phyloP scores from a whole-genome alignment of 2,888 invertebrate genomes.

The Eugnorisma glareosa region DNA sequence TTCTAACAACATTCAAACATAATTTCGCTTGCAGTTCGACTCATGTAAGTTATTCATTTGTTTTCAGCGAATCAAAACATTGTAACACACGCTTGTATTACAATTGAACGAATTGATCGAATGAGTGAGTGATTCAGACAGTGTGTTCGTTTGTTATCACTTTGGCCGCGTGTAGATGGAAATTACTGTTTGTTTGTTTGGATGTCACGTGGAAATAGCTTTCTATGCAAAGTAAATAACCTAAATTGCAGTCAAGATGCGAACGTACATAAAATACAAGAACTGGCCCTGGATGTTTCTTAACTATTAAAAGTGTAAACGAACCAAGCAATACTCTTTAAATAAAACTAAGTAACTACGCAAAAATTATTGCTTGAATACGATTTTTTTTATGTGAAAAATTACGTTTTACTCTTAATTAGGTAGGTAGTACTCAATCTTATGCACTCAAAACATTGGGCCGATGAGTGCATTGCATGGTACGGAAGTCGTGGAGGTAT shows the following conservation, averaged over 20 bases:
- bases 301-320: too few relatives aligned
- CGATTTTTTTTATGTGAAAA: too few relatives aligned
- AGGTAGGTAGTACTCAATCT: too few relatives aligned
- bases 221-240: not conserved
- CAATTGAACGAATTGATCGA: constrained; percentile 27
- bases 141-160: constrained; percentile 33
- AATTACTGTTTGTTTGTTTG: constrained; percentile 1
- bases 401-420: too few relatives aligned
- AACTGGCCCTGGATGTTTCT: too few relatives aligned
- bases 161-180: constrained; percentile 3
- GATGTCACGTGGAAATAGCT: constrained; percentile 1
- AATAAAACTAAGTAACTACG: too few relatives aligned
- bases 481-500: too few relatives aligned
- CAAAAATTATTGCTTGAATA: too few relatives aligned
- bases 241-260: not conserved
- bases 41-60: constrained; percentile 9
- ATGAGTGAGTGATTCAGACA: constrained; percentile 30
- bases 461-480: too few relatives aligned
- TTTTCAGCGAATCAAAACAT: constrained; percentile 46
- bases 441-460: too few relatives aligned
- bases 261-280: too few relatives aligned
- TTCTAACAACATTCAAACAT: not conserved
- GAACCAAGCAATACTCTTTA: too few relatives aligned
- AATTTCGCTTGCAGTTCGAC: not conserved
- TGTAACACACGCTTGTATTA: not conserved